Conservation (phyloP, 1,140 invertebrate species). For the Bathynomus jamesi region DNA sequence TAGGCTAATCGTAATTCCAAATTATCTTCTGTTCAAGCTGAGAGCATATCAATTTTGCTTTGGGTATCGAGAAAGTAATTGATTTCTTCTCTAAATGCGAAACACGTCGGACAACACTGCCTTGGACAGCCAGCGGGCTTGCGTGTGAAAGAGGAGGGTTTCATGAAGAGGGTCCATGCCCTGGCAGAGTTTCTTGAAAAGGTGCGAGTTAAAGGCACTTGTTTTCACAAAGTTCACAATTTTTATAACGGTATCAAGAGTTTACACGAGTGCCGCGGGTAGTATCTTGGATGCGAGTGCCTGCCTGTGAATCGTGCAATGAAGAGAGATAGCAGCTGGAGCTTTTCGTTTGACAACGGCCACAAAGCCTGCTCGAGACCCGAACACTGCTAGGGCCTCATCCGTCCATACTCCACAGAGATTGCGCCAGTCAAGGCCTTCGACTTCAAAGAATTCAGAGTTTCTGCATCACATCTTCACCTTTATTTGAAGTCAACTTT, state of each 20-base stretch:
- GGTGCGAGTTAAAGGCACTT: too few relatives aligned
- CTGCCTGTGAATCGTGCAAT: too few relatives aligned
- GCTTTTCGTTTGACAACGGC: slow-evolving; percentile 40
- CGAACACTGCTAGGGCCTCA: slow-evolving; percentile 42
- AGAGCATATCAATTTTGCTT: too few relatives aligned
- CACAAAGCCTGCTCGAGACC: slow-evolving; percentile 39
- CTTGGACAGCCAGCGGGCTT: slow-evolving; percentile 12
- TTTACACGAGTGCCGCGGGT: neutral
- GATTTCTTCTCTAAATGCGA: slow-evolving; percentile 8
- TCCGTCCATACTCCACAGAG: slow-evolving; percentile 43
- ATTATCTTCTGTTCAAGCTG: too few relatives aligned
- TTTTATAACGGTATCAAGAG: slow-evolving; percentile 7
- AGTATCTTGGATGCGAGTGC: slow-evolving; percentile 12
- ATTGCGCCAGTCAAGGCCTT: too few relatives aligned
- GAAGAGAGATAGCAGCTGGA: slow-evolving; percentile 35
- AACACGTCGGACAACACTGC: slow-evolving; percentile 16
- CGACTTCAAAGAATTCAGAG: neutral
- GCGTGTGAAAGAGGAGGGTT: too few relatives aligned
- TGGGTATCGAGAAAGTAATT: slow-evolving; percentile 3
- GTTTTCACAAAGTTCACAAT: too few relatives aligned
- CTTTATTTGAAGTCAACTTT: too few relatives aligned
- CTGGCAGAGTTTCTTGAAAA: too few relatives aligned
- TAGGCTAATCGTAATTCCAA: too few relatives aligned
- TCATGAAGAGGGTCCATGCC: too few relatives aligned
- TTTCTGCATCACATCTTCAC: slow-evolving; percentile 17